Evolutionary conservation across 2,888 invertebrate genomes (phyloP), one percentile per base, ranked within the genome.

Genomic region (Xiphydria camelus): DNA sequence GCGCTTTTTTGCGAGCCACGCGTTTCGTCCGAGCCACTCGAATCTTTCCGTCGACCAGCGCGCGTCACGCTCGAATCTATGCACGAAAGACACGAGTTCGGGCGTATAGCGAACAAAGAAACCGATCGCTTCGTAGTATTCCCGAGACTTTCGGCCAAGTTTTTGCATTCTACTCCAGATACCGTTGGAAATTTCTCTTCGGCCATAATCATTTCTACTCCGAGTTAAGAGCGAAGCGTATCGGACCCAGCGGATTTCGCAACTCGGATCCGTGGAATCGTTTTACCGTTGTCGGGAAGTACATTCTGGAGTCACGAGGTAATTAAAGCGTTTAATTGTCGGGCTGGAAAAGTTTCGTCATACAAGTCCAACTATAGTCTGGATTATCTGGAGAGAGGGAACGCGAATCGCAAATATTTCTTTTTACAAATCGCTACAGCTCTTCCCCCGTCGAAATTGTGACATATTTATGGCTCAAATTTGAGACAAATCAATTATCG

Each of bases 111-210:
- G 61, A 55, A 59, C 62, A 62, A 64, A 62, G 61, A 61, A 52
- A 52, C 48, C 45, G 47, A 53, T 49, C 47, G 51, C 46, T 51
- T 50, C 52, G 40, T 51, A 41, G 50, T 53, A 26, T 7, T 26
- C 10, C 26, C 12, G 12, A 2, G 26, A 6, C 10, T 49, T 41
- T 41, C 44, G 45, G 43, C 45, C 41, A 45, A 45, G 53, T 58
- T 57, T 38, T 59, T 61, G 51, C 51, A 41, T 39, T 57, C 60
- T 65, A 65, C 66, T 61, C 64, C 50, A 66, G 56, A 61, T 64
- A 53, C 66, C 66, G 65, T 66, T 65, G 61, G 47, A 51, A 58
- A 61, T 61, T 50, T 57, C 58, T 37, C 39, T 49, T 38, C 46
- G 14, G 26, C 26, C 26, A n/a, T 26, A 26, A 14, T 5, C 14